phyloP scores from a whole-genome alignment of 1,140 invertebrate genomes.

The Zaprionus camerounensis region DNA sequence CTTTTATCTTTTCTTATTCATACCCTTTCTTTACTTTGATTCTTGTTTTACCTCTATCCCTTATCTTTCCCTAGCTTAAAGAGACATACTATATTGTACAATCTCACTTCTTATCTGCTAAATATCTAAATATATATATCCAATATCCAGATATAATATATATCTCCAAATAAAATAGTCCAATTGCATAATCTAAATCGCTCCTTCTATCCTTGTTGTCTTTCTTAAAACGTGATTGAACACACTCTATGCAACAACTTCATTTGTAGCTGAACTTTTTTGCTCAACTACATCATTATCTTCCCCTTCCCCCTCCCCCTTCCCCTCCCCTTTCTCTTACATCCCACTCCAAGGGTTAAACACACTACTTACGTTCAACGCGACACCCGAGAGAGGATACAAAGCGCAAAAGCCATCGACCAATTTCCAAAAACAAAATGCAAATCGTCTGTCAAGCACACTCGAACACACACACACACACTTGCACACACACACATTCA shows the following conservation, averaged over 20 bases:
- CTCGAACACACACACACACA: conserved; percentile 2
- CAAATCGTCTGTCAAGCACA: conserved; percentile 73
- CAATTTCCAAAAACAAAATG: conserved; percentile 68
- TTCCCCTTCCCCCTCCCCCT: neutral
- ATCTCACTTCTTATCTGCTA: no score
- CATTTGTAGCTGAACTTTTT: neutral
- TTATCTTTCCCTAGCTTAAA: no score
- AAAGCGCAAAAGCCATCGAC: conserved; percentile 50
- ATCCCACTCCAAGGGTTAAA: neutral
- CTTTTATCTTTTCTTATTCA: no score
- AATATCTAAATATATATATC: no score
- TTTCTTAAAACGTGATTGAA: neutral
- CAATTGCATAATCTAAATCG: neutral
- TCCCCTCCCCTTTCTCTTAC: neutral
- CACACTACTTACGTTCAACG: conserved; percentile 5
- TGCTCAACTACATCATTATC: neutral
- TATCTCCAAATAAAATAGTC: neutral
- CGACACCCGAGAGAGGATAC: conserved; percentile 19
- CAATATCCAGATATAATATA: no score
- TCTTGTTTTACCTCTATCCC: no score
- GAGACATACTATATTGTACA: no score
- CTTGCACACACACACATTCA: neutral
- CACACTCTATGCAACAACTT: neutral
- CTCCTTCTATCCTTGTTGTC: neutral
- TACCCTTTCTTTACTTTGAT: no score